Conservation (phyloP, 2,888 invertebrate species). For the Cremastinae sp. region DNA sequence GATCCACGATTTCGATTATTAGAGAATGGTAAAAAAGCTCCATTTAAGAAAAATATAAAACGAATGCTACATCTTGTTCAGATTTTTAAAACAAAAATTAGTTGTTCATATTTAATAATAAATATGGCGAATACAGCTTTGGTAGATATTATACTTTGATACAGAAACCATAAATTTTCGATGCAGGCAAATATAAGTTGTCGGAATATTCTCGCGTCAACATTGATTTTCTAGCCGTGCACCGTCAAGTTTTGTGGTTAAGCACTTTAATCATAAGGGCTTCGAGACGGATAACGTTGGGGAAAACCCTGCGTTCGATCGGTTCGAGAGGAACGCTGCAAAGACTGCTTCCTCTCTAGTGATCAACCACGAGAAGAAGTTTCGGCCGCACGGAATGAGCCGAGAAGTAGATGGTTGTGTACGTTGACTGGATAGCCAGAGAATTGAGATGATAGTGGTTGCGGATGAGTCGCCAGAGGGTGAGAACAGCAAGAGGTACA, state of each 20-base stretch:
- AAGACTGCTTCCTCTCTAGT: conserved; percentile 39
- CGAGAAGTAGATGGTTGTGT: conserved; percentile 43
- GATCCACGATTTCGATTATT: neutral
- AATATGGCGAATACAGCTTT: too few species aligned
- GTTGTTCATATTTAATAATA: too few species aligned
- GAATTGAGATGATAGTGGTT: conserved; percentile 34
- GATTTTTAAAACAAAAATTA: too few species aligned
- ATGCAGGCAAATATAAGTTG: conserved; percentile 3
- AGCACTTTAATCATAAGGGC: conserved; percentile 34
- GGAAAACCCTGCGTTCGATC: conserved; percentile 28
- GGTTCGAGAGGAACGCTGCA: conserved; percentile 21
- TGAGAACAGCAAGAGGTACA: conserved; percentile 40
- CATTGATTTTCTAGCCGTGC: conserved; percentile 43
- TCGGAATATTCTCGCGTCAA: conserved; percentile 10
- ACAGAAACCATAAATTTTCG: neutral
- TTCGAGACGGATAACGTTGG: conserved; percentile 32
- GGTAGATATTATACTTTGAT: too few species aligned
- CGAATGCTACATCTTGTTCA: too few species aligned
- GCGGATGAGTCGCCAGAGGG: conserved; percentile 49
- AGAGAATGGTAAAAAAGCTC: too few species aligned
- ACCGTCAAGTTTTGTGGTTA: conserved; percentile 31
- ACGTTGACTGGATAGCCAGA: conserved; percentile 28
- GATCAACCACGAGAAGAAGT: conserved; percentile 48
- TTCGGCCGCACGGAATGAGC: conserved; percentile 40
- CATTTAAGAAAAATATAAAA: too few species aligned